Evolutionary conservation across 1,140 invertebrate genomes (phyloP), one percentile per base, ranked within the genome.

Genomic region (Drosophila busckii): DNA sequence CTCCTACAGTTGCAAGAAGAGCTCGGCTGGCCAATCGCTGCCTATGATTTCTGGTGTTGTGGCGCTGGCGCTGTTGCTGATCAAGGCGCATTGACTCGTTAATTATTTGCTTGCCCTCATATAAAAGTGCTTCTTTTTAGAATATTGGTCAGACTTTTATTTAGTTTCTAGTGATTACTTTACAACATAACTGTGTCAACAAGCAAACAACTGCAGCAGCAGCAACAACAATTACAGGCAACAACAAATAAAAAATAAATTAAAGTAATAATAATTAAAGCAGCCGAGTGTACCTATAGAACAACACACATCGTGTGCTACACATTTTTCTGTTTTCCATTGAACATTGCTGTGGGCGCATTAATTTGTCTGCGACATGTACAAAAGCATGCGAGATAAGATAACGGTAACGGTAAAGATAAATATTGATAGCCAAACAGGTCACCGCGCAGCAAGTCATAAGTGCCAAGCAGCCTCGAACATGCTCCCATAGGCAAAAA

Each of bases 161-260:
- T 78, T 78, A 78, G 73, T 78, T 80, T 80, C 60, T 78, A 78
- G 75, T 45, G 32, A 52, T 68, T 54, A 53, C 49, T 71, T 65
- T 58, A 20, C 46, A 65, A 38, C 40, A 10, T 31, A 42, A 62
- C 10, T 35, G 42, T 68, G 63, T 64, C 70, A 64, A 63, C 55
- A 49, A 56, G 46, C 49, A 5, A 40, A 48, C n/a, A 19, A 26
- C 32, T 60, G 38, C 49, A 44, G 42, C 37, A 40, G 29, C 52
- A 20, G 6, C 8, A 31, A 53, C 45, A 48, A 54, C 28, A 29
- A 29, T 9, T 6, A 12, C 53, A 65, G 38, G 23, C 22, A 32
- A 54, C 56, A 40, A 54, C 13, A 40, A 48, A 56, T 29, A 52
- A 7, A 46, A 52, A n/a, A 20, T 48, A 49, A 55, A 41, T 17